These are phyloP conservation scores for Stenchaetothrips biformis DNA, from an alignment of 2,888 invertebrate species.

Conservation along the genomic window DNA sequence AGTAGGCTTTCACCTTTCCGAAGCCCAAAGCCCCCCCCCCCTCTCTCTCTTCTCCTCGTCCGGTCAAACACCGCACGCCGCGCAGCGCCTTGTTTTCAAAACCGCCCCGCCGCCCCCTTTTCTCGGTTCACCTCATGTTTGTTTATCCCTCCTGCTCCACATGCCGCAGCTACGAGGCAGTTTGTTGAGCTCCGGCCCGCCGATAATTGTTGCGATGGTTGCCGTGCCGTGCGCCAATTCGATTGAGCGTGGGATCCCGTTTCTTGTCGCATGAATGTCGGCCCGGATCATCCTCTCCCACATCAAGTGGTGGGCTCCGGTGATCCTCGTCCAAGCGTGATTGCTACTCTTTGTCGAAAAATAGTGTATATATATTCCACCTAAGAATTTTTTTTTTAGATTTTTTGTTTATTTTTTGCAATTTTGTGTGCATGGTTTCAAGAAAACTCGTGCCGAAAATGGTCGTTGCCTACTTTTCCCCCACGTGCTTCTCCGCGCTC, in stretches of 20 bases:
- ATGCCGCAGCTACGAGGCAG: not conserved
- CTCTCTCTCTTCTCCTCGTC: not conserved
- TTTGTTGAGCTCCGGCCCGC: not conserved
- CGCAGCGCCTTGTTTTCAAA: not conserved
- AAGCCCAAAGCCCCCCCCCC: no score
- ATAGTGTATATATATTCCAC: no score
- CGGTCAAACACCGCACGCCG: not conserved
- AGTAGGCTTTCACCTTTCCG: no score
- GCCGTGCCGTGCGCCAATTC: not conserved
- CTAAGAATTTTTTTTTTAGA: no score
- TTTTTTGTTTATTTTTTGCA: no score
- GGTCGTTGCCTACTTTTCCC: no score
- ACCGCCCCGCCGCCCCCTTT: not conserved
- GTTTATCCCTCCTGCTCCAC: not conserved
- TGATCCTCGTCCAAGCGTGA: no score
- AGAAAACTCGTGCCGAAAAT: no score
- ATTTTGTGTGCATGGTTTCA: no score
- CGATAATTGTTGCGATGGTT: no score
- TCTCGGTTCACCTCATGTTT: not conserved
- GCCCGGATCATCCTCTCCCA: not conserved
- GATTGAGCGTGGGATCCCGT: conserved; percentile 2
- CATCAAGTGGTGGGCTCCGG: not conserved
- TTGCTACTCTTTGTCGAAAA: no score
- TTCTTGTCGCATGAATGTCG: not conserved
- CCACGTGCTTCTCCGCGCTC: not conserved